phyloP scores from a whole-genome alignment of 1,140 invertebrate genomes.

The Orchesella cincta region DNA sequence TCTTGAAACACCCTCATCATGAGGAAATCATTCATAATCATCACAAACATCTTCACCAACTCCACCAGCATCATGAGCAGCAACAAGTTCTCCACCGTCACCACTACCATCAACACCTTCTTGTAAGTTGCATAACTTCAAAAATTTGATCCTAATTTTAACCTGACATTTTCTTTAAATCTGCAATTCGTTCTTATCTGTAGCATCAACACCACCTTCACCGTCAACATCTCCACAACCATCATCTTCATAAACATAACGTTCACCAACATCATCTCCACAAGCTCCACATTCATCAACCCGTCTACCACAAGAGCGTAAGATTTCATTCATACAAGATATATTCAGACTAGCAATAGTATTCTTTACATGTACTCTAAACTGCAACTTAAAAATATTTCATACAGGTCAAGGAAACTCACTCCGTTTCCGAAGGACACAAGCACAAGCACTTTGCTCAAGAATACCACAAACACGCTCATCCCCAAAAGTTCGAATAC shows the following conservation, averaged over 20 bases:
- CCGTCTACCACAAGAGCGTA: slow-evolving; percentile 26
- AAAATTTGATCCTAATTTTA: neutral
- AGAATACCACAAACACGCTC: slow-evolving; percentile 26
- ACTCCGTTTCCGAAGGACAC: slow-evolving; percentile 28
- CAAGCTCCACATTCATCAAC: slow-evolving; percentile 28
- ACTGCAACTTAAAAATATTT: neutral
- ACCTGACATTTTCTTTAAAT: neutral
- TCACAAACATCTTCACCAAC: slow-evolving; percentile 9
- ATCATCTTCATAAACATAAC: slow-evolving; percentile 20
- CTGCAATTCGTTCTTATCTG: neutral
- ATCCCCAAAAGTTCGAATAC: slow-evolving; percentile 22
- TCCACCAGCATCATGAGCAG: slow-evolving; percentile 18
- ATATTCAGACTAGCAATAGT: neutral
- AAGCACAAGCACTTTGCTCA: slow-evolving; percentile 28
- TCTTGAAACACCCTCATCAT: slow-evolving; percentile 1
- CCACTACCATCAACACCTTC: slow-evolving; percentile 30
- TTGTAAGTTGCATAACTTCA: slow-evolving; percentile 7
- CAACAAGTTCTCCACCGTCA: slow-evolving; percentile 28
- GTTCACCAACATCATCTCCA: slow-evolving; percentile 24
- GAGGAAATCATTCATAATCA: slow-evolving; percentile 14
- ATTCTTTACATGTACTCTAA: too few relatives aligned
- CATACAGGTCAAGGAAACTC: slow-evolving; percentile 1
- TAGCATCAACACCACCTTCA: slow-evolving; percentile 33
- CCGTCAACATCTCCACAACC: slow-evolving; percentile 26
- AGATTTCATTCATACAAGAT: neutral